Evolutionary conservation across 2,113 vertebrate species (phyloP), one percentile per base, ranked within the genome.

Genomic region (Syngnathoides biaculeatus): DNA sequence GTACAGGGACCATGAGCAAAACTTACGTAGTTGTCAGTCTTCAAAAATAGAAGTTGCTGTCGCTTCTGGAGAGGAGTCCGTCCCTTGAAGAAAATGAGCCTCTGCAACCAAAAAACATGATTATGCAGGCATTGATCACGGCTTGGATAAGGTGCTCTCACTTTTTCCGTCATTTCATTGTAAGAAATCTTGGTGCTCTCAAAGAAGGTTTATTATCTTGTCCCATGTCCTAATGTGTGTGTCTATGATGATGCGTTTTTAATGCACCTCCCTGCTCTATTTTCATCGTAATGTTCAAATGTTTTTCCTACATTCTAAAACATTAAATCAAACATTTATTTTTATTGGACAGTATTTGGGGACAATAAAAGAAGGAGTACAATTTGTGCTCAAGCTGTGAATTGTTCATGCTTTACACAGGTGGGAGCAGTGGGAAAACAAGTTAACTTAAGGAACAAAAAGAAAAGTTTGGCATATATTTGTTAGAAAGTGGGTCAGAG

Each of bases 61-160:
- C 2, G 6, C 58, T 60, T 59, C 26, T 53, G 55, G 45, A 30
- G 13, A 64, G 47, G 39, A 71, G 24, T 56, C 68, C 19, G 64
- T 64, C 50, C 67, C 2, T 15, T 39, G 63, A 38, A 43, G 53
- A 39, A 61, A 77, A 40, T 50, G 27, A 55, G 77, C 57, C 67
- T 74, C 62, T 77, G 57, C 65, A 58, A 68, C 72, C 64, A 75
- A 72, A 50, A 80, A 84, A 83, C 77, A 56, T 79, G 80, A 86
- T 88, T 86, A 83, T 70, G 1, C 57, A 56, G 73, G 68, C 65
- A 57, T 42, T 68, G 74, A 79, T 79, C 19, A 64, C 15, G 73
- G 79, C 30, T 27, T 72, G 58, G 73, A 57, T 55, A 74, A 72
- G 64, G 61, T 67, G 69, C 68, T 83, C 55, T 68, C 60, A 60